A percentile compares a stretch with the other conserved stretches of the same genome.
These are phyloP conservation scores for Drosophila atripex DNA, from an alignment of 2,888 invertebrate species.

Conservation along the genomic window DNA sequence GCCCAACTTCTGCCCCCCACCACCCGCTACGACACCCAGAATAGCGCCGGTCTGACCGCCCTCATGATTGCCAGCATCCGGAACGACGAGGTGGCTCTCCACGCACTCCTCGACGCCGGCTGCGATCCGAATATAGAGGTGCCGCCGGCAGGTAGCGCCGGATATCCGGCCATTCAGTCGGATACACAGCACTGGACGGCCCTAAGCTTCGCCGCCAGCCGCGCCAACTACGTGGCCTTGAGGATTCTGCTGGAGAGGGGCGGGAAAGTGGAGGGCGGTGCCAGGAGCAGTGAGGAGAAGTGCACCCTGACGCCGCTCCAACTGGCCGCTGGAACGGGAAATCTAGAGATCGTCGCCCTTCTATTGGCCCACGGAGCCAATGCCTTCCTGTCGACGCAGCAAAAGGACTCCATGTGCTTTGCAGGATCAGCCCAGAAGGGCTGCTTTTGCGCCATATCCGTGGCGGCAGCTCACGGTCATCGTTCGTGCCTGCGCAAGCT, in stretches of 20 bases:
- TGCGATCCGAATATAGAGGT: slow-evolving; percentile 93
- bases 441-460: slow-evolving; percentile 94
- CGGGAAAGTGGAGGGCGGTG: slow-evolving; percentile 94
- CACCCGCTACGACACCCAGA: slow-evolving; percentile 90
- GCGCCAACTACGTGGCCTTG: slow-evolving; percentile 86
- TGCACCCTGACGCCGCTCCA: slow-evolving; percentile 95
- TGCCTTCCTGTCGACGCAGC: slow-evolving; percentile 93
- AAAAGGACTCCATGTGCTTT: slow-evolving; percentile 93
- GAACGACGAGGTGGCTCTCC: slow-evolving; percentile 91
- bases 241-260: slow-evolving; percentile 91
- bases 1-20: slow-evolving; percentile 89
- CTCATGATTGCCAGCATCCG: slow-evolving; percentile 92
- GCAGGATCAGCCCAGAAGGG: slow-evolving; percentile 94
- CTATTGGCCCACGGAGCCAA: slow-evolving; percentile 93
- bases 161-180: slow-evolving; percentile 86
- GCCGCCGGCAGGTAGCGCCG: slow-evolving; percentile 84
- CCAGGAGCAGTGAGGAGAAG: slow-evolving; percentile 91
- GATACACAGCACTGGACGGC: slow-evolving; percentile 94
- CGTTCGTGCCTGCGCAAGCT: slow-evolving; percentile 91
- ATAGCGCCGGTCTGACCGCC: slow-evolving; percentile 91
- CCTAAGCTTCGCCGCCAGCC: slow-evolving; percentile 90
- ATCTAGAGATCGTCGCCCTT: slow-evolving; percentile 91
- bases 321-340: slow-evolving; percentile 92
- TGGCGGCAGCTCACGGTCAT: slow-evolving; percentile 95
- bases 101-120: slow-evolving; percentile 90